Evolutionary conservation across 2,888 invertebrate genomes (phyloP).

Genomic region (Odontocolon sp.): DNA sequence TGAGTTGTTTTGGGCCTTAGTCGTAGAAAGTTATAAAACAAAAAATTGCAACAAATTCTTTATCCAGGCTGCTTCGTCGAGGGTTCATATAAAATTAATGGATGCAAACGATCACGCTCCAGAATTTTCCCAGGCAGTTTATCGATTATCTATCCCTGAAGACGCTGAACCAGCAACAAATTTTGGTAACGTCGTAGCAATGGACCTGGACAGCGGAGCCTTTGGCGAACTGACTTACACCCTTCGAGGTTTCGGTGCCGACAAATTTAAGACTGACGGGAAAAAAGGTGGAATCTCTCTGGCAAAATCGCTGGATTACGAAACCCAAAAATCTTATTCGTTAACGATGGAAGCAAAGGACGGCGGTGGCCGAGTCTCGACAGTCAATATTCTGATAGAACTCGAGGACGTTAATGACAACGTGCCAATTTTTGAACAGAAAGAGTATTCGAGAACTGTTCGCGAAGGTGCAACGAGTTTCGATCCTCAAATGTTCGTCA

Average conservation of each 20-base stretch:
- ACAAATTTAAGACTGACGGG: constrained; percentile 87
- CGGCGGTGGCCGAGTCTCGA: constrained; percentile 88
- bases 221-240: constrained; percentile 88
- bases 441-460: constrained; percentile 88
- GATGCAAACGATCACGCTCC: constrained; percentile 93
- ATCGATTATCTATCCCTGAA: constrained; percentile 86
- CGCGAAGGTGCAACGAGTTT: constrained; percentile 89
- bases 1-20: constrained; percentile 59
- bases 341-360: constrained; percentile 91
- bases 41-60: constrained; percentile 5
- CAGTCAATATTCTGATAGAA: constrained; percentile 87
- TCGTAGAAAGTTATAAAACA: background rate
- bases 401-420: constrained; percentile 91
- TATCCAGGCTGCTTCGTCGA: constrained; percentile 83
- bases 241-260: constrained; percentile 90
- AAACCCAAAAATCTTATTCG: constrained; percentile 90
- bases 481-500: constrained; percentile 90
- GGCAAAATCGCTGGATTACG: constrained; percentile 87
- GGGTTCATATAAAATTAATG: constrained; percentile 85
- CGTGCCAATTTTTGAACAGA: constrained; percentile 86
- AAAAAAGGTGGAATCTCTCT: constrained; percentile 87
- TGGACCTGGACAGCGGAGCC: constrained; percentile 87
- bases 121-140: constrained; percentile 84
- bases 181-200: constrained; percentile 86
- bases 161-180: constrained; percentile 84